These are phyloP conservation scores for Euura lappo DNA, from an alignment of 1,140 invertebrate species.

Conservation along the genomic window DNA sequence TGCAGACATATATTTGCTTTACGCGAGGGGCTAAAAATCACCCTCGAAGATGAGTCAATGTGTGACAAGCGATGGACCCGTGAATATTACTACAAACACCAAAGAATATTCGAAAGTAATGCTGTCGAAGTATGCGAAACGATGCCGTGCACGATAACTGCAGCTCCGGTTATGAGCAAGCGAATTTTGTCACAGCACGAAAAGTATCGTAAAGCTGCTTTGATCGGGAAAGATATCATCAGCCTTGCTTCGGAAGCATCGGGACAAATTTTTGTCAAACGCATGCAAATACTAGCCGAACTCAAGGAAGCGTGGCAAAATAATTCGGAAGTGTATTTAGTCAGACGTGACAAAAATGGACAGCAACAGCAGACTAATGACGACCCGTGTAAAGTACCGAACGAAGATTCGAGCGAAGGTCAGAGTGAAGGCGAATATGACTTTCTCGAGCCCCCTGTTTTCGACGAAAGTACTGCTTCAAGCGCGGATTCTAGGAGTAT, in stretches of 20 bases:
- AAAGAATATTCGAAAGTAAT: constrained; percentile 15
- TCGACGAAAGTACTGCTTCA: not conserved
- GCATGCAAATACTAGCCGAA: not conserved
- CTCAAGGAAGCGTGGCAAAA: not conserved
- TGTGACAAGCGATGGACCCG: constrained; percentile 22
- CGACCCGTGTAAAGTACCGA: too few relatives aligned
- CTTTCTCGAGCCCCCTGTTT: not conserved
- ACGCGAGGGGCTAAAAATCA: not conserved
- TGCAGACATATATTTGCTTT: constrained; percentile 21
- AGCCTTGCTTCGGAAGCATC: constrained; percentile 8
- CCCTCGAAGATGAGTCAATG: constrained; percentile 3
- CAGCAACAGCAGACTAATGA: too few relatives aligned
- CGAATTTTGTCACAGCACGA: not conserved
- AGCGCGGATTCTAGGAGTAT: not conserved
- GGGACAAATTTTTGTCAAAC: not conserved
- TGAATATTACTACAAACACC: constrained; percentile 11
- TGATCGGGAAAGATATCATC: constrained; percentile 1
- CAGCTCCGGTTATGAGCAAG: not conserved
- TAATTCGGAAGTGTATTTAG: not conserved
- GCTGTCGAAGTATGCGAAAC: not conserved
- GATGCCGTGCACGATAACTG: not conserved
- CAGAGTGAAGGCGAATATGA: constrained; percentile 6
- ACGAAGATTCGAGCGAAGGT: too few relatives aligned
- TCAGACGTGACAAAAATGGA: not conserved
- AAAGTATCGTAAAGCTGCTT: constrained; percentile 10